These are phyloP conservation scores for Peromyscus leucopus DNA, from an alignment of 2,113 vertebrate species.

Conservation along the genomic window DNA sequence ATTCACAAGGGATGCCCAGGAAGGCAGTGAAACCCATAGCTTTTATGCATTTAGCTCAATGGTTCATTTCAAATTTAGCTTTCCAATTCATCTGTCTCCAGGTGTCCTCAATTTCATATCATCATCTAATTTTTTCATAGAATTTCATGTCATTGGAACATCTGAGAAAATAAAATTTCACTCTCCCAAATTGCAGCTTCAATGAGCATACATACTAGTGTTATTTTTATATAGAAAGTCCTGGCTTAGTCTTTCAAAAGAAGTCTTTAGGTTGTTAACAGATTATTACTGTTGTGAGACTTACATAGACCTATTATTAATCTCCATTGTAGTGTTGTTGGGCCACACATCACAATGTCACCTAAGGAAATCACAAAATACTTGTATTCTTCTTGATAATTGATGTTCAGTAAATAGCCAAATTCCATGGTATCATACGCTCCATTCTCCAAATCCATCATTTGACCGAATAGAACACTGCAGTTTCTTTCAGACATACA, in stretches of 20 bases:
- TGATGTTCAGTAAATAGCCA: conserved; percentile 38
- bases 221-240: conserved; percentile 67
- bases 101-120: conserved; percentile 73
- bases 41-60: conserved; percentile 70
- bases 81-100: conserved; percentile 81
- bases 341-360: not conserved
- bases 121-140: conserved; percentile 61
- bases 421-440: not conserved
- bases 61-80: conserved; percentile 74
- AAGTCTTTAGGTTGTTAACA: conserved; percentile 32
- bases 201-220: conserved; percentile 43
- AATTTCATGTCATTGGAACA: conserved; percentile 68
- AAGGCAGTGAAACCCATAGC: conserved; percentile 57
- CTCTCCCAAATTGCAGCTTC: conserved; percentile 55
- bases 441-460: not conserved
- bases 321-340: conserved; percentile 47
- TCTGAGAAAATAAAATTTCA: conserved; percentile 79
- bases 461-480: not conserved
- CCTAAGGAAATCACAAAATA: not conserved
- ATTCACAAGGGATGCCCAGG: conserved; percentile 70
- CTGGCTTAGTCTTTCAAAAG: conserved; percentile 48
- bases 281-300: conserved; percentile 55
- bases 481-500: not conserved
- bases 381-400: conserved; percentile 60
- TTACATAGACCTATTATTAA: conserved; percentile 65